A percentile compares a stretch with the other conserved stretches of the same genome.
These are phyloP conservation scores for Palloptera scutellata DNA, from an alignment of 2,888 invertebrate species.

Conservation along the genomic window DNA sequence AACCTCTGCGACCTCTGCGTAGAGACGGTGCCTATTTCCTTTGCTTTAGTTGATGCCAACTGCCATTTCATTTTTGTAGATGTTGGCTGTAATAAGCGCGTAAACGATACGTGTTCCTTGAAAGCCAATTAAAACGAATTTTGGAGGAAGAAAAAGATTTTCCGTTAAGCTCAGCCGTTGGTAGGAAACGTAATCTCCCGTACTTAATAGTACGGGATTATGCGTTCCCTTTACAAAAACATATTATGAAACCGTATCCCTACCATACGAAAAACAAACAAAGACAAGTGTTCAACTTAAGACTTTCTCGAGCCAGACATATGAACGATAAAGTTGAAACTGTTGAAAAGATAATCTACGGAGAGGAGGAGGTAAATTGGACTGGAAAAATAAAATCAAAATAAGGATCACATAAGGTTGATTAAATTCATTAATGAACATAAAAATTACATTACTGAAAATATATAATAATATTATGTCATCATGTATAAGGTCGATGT, in stretches of 20 bases:
- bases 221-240: constrained; percentile 31
- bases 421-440: no score
- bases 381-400: no score
- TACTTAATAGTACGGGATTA: constrained; percentile 1
- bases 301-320: constrained; percentile 10
- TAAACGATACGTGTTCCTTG: constrained; percentile 29
- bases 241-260: constrained; percentile 31
- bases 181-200: background rate
- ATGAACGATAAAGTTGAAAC: no score
- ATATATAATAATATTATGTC: no score
- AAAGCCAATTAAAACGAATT: no score
- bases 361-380: no score
- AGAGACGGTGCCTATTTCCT: constrained; percentile 31
- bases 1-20: constrained; percentile 26
- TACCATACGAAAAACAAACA: constrained; percentile 7
- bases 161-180: no score
- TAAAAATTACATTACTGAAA: no score
- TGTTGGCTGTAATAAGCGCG: constrained; percentile 35
- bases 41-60: constrained; percentile 31
- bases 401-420: no score
- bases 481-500: no score
- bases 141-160: no score
- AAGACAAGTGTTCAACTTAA: background rate
- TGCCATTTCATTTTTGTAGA: constrained; percentile 33
- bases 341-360: no score